Base-by-base conservation (phyloP, 2,113 vertebrate species). In the Brevimyrus niger region DNA sequence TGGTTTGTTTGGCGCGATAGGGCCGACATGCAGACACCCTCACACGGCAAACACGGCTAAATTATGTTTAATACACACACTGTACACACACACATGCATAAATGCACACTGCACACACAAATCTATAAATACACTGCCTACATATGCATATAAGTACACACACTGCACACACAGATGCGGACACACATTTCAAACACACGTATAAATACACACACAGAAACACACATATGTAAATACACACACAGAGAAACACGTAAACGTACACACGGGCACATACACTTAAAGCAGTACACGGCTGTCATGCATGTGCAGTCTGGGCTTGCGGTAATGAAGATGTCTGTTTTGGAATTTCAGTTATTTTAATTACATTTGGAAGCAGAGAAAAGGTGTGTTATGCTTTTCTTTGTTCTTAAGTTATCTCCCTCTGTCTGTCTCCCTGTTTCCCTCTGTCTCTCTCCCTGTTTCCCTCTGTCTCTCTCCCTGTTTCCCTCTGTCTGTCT, bases 401-500 rank as follows among this genome's bases (percentile, higher is more conserved):
- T 87, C 73, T 19, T 27, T 58, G 53, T 61, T 11, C 48, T 50
- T 50, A 50, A 13, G 48, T 50, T 87, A 38, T 51, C n/a, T 90
- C 13, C 83, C 82, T 88, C 82, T 91, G 92, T 92, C 89, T 51
- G 15, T 90, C 13, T 87, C 82, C 87, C 82, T 91, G 92, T 92
- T 90, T 91, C 91, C 92, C 92, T 93, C 44, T 46, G 44, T 46
- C 44, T 46, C 44, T 46, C 44, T 46, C 3, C 4, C 15, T 17
- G 2, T 17, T 2, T 53, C 50, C 8, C 48, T 50, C 48, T 50
- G 48, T 50, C 3, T 53, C 4, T 21, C 51, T 55, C 19, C 42
- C 42, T 44, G 92, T 92, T 93, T 92, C 94, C 94, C 94, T 94
- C 94, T 94, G 42, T 3, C 42, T 44, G 42, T 44, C 42, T 44